phyloP scores from a whole-genome alignment of 2,113 vertebrate genomes.

The Hyaena hyaena region DNA sequence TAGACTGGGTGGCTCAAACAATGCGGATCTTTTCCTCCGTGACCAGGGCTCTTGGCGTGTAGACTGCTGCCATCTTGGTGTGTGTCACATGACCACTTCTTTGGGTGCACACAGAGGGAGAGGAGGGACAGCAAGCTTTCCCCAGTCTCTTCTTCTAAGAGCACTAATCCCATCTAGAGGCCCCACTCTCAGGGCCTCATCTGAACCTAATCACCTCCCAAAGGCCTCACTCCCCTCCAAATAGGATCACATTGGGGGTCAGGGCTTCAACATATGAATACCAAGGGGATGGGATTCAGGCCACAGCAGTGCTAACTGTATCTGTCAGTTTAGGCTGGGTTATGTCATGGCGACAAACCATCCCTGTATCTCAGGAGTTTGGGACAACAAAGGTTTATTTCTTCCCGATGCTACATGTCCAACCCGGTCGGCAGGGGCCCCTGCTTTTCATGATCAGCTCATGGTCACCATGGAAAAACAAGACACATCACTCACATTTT shows the following conservation, averaged over 20 bases:
- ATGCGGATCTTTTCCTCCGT: not conserved
- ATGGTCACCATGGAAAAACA: too few relatives aligned
- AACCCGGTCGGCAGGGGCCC: not conserved
- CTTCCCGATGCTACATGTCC: not conserved
- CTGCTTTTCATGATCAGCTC: not conserved
- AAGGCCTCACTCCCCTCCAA: not conserved
- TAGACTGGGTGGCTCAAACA: not conserved
- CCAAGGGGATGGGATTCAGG: not conserved
- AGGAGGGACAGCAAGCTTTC: not conserved
- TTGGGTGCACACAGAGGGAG: not conserved
- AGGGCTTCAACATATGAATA: not conserved
- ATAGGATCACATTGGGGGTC: accelerated
- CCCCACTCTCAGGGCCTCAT: not conserved
- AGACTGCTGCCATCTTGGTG: not conserved
- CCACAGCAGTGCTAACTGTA: not conserved
- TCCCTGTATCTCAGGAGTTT: not conserved
- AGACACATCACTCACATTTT: not conserved
- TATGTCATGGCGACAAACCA: not conserved
- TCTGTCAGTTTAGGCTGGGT: not conserved
- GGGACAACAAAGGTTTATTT: not conserved
- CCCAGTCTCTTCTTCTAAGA: not conserved
- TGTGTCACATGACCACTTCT: not conserved
- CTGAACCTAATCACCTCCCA: not conserved
- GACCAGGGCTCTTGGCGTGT: not conserved
- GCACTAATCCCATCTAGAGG: not conserved